These are phyloP conservation scores for Halcyon chelicuti DNA, from an alignment of 2,797 vertebrate species.

Conservation along the genomic window DNA sequence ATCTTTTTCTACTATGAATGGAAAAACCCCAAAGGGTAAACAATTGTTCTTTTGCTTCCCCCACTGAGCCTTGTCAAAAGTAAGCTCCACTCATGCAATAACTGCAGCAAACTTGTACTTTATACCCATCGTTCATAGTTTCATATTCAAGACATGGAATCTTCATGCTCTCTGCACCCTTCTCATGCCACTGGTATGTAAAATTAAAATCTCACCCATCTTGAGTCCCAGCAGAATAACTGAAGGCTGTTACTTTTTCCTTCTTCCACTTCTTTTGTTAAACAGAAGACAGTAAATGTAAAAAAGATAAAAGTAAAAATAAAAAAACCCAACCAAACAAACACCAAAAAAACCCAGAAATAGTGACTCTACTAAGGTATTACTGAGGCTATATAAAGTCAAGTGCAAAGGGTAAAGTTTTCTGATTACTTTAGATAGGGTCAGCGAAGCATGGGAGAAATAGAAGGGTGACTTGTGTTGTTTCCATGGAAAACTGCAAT, in stretches of 20 bases:
- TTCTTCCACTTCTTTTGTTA: not conserved
- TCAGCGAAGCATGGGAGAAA: not conserved
- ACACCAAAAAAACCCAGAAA: not conserved
- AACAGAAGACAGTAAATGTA: not conserved
- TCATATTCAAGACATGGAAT: not conserved
- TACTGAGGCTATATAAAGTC: not conserved
- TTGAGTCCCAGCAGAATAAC: not conserved
- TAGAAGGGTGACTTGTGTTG: not conserved
- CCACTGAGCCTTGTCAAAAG: not conserved
- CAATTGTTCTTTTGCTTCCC: not conserved
- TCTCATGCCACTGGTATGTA: not conserved
- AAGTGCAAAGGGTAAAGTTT: not conserved
- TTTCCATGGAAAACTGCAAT: not conserved
- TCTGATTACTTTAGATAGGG: not conserved
- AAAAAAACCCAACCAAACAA: no score
- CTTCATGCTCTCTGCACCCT: not conserved
- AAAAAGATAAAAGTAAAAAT: not conserved
- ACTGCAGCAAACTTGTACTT: not conserved
- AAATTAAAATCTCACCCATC: not conserved
- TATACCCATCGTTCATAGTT: not conserved
- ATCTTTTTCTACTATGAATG: not conserved
- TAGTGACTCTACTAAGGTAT: not conserved
- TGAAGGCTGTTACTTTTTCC: not conserved
- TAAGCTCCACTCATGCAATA: not conserved
- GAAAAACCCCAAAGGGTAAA: not conserved